These are phyloP conservation scores for Propsilocerus akamusi DNA, from an alignment of 1,140 invertebrate genomes.

Conservation along the genomic window DNA sequence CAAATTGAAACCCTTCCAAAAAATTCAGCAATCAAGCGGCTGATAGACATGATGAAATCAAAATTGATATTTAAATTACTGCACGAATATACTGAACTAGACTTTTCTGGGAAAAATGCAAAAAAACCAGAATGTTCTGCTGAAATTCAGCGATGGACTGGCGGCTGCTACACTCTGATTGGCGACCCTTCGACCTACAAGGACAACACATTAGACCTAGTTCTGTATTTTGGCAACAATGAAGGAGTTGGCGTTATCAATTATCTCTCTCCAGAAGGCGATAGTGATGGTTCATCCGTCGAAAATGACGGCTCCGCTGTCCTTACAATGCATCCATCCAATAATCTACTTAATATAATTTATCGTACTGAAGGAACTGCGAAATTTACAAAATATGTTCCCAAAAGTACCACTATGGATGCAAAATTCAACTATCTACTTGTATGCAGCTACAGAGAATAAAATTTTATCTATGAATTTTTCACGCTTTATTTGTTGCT, in stretches of 20 bases:
- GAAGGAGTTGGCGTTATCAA: conserved; percentile 25
- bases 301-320: conserved; percentile 14
- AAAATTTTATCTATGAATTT: no score
- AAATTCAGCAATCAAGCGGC: conserved; percentile 20
- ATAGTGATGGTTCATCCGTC: conserved; percentile 15
- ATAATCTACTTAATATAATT: conserved; percentile 47
- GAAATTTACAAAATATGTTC: conserved; percentile 42
- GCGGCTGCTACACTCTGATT: conserved; percentile 36
- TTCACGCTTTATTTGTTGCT: no score
- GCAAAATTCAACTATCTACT: no score
- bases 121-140: conserved; percentile 26
- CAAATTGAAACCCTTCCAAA: conserved; percentile 24
- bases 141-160: conserved; percentile 45
- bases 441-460: no score
- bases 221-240: conserved; percentile 32
- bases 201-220: conserved; percentile 31
- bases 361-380: conserved; percentile 39
- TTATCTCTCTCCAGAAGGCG: conserved; percentile 26
- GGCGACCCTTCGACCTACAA: conserved; percentile 22
- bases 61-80: conserved; percentile 34
- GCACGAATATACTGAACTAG: conserved; percentile 41
- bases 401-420: no score
- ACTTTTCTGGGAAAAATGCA: conserved; percentile 25
- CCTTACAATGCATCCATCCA: conserved; percentile 30
- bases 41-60: conserved; percentile 30